Percentiles rank a stretch among this genome's conserved stretches.
Evolutionary conservation across 2,797 vertebrate species (phyloP).

Genomic region (Phaenicophaeus curvirostris): DNA sequence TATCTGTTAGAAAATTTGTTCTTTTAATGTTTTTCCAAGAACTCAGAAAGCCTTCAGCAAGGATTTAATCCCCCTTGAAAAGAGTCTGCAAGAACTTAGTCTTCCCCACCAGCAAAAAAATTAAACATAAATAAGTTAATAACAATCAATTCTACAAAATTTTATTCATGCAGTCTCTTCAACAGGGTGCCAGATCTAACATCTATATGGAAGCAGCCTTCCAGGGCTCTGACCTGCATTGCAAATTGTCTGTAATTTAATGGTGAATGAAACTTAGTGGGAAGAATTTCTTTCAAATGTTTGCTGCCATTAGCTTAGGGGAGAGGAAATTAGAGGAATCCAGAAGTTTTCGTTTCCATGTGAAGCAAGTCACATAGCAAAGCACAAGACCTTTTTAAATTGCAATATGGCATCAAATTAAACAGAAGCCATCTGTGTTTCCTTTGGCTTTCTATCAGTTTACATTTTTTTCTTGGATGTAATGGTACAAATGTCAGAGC

Average conservation of each 20-base stretch:
- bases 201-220: neutral
- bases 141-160: neutral
- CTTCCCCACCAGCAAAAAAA: neutral
- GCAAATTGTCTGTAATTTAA: conserved; percentile 15
- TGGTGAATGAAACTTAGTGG: neutral
- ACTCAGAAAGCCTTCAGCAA: neutral
- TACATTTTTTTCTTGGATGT: neutral
- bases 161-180: neutral
- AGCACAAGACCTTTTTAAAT: conserved; percentile 11
- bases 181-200: no score
- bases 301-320: conserved; percentile 15
- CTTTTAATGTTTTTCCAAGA: neutral
- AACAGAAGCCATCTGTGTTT: conserved; percentile 31
- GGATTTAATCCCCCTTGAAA: neutral
- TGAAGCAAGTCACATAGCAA: conserved; percentile 5
- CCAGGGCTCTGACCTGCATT: neutral
- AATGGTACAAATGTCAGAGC: conserved; percentile 7
- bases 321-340: conserved; percentile 17
- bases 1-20: neutral
- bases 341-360: conserved; percentile 42
- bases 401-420: conserved; percentile 6
- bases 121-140: neutral
- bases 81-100: neutral
- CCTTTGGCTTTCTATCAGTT: conserved; percentile 22
- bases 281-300: conserved; percentile 20